Evolutionary conservation across 2,888 invertebrate genomes (phyloP).

Genomic region (Phasia obesa): DNA sequence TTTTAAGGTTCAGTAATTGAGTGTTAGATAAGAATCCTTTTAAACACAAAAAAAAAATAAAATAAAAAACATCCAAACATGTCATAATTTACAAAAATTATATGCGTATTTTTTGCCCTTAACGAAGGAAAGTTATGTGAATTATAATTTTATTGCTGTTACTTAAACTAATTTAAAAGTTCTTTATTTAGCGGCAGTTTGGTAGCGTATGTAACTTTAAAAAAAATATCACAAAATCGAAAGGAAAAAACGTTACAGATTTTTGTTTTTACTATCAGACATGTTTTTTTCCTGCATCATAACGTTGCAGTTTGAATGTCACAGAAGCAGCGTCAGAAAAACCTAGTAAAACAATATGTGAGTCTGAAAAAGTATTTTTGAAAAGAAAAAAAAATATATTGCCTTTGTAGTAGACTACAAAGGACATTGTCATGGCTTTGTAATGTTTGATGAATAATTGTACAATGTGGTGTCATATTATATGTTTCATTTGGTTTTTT

Average conservation of each 20-base stretch:
- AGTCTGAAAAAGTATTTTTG: neutral
- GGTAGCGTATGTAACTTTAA: neutral
- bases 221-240: neutral
- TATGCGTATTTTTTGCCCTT: too few relatives aligned
- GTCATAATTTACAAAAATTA: neutral
- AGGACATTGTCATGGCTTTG: constrained; percentile 1
- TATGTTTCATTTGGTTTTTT: constrained; percentile 50
- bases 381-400: neutral
- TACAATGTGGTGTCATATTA: constrained; percentile 30
- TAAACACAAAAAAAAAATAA: neutral
- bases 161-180: neutral
- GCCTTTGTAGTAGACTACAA: neutral
- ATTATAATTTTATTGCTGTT: too few relatives aligned
- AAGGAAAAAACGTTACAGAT: neutral
- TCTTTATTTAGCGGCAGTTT: neutral
- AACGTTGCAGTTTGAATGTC: constrained; percentile 23
- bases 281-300: constrained; percentile 20
- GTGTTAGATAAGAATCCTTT: neutral
- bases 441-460: neutral
- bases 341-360: neutral
- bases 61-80: neutral
- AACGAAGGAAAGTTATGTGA: too few relatives aligned
- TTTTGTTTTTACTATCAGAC: neutral
- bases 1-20: constrained; percentile 16
- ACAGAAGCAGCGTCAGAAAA: neutral